phyloP scores from a whole-genome alignment of 2,888 invertebrate genomes.

The Rhamnusium bicolor region DNA sequence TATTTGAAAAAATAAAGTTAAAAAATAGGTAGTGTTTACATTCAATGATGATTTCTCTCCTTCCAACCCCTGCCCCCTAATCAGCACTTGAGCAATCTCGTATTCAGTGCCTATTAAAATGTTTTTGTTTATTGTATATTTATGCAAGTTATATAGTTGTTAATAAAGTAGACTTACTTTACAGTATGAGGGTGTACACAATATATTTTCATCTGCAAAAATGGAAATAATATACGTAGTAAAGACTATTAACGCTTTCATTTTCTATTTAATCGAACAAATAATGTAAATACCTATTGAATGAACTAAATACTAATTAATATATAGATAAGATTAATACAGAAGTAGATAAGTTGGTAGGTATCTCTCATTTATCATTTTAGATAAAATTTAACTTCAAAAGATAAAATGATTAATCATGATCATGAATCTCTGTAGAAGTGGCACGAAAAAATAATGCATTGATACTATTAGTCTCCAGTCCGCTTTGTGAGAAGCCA shows the following conservation, averaged over 20 bases:
- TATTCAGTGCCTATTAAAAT: too few relatives aligned
- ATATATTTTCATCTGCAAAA: slow-evolving; percentile 44
- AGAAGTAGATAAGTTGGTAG: background rate
- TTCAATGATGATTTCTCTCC: too few relatives aligned
- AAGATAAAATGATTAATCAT: background rate
- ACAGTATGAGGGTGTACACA: slow-evolving; percentile 40
- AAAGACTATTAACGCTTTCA: slow-evolving; percentile 9
- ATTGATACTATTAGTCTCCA: too few relatives aligned
- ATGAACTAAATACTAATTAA: background rate
- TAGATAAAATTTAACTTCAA: background rate
- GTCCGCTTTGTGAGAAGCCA: too few relatives aligned
- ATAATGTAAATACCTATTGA: background rate
- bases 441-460: too few relatives aligned
- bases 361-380: background rate
- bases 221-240: slow-evolving; percentile 8
- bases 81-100: too few relatives aligned
- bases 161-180: slow-evolving; percentile 36
- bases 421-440: too few relatives aligned
- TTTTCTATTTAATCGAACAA: background rate
- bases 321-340: background rate
- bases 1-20: too few relatives aligned
- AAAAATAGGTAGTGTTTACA: too few relatives aligned
- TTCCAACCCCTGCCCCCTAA: too few relatives aligned
- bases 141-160: too few relatives aligned
- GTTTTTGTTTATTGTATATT: too few relatives aligned